Base-by-base conservation (phyloP, 2,888 invertebrate genomes). In the Eugnorisma glareosa region DNA sequence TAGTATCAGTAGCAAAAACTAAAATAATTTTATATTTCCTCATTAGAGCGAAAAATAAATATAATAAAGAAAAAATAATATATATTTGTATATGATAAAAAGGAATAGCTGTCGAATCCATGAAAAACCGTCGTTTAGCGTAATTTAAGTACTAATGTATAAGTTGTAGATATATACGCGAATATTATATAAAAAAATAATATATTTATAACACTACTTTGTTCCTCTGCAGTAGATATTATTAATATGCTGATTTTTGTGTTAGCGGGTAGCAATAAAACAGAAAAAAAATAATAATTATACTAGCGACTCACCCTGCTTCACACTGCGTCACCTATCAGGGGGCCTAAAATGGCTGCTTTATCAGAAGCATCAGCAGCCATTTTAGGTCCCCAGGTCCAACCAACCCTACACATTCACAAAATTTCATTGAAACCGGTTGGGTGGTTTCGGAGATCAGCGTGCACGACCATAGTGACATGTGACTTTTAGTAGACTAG, bases 191-290 rank as follows among this genome's bases (percentile, higher is more conserved):
- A 71, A 67, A 75, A 75, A 77, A 69, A 73, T 48, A 75, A 79
- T 82, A 86, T 86, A 86, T 86, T 79, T 88, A 75, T 81, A 69
- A 57, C 69, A 76, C 48, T 54, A 77, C 77, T 67, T 83, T 73
- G 90, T 89, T 90, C 90, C 90, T 90, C 87, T 86, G 40, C 45
- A 40, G 7, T 83, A 77, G 83, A 83, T 70, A 72, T 70, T 79
- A 67, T 31, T 63, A 63, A 35, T 85, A 51, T 28, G 43, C 21
- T 28, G 18, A 15, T 13, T 45, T 51, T 28, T 35, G 11, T 75
- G 72, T 67, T 21, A 64, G 57, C 28, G 63, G 63, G 28, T 59
- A 37, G 21, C 66, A 64, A 59, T 40, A 45, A 54, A 77, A 64
- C 1, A 40, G 1, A 61, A 35, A 63, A 35, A 15, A 54, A n/a